Base-by-base conservation (phyloP, 2,888 invertebrate species). In the Vanessa cardui region DNA sequence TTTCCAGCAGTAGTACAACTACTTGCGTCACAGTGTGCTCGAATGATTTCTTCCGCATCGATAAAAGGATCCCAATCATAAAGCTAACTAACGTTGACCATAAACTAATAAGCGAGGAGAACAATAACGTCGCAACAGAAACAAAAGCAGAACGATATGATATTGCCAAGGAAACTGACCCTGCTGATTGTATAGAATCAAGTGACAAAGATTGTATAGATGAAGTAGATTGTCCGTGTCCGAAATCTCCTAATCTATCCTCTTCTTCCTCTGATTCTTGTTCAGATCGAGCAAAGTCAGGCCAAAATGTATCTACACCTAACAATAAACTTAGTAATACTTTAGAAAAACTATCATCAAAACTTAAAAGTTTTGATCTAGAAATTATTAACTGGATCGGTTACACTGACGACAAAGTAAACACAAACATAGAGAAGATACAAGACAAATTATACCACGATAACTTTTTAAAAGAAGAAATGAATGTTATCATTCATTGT, bases 31-130 rank as follows among this genome's bases (percentile, higher is more conserved):
- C 86, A 0, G 86, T 87, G 0, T 66, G 72, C 0, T 81, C 84
- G 0, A 79, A 77, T 1, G 89, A 89, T 63, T 79, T 86, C 58
- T 79, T 88, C 6, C 74, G 81, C 7, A 80, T 89, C 16, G 81
- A 89, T 66, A 86, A 85, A 0, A 90, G 87, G 73, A 7, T 90
- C 16, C 90, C 90, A 0, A n/a, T 86, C 0, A 16, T 91, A 0
- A 78, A 80, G 73, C 70, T 90, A 4, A 75, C 74, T 2, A 78
- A 83, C 63, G 75, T 85, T 45, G 76, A 79, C 49, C 46, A 39
- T 59, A 69, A 63, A 7, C 39, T 33, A 31, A 65, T 26, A 18
- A 18, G 18, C 9, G 45, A 58, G 21, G 33, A 62, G 20, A 58
- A 62, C 12, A 21, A 58, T 20, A 45, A 21, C 6, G 7, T 16